Base-by-base conservation (phyloP, 2,888 invertebrate genomes). In the Amblyteles armatorius region DNA sequence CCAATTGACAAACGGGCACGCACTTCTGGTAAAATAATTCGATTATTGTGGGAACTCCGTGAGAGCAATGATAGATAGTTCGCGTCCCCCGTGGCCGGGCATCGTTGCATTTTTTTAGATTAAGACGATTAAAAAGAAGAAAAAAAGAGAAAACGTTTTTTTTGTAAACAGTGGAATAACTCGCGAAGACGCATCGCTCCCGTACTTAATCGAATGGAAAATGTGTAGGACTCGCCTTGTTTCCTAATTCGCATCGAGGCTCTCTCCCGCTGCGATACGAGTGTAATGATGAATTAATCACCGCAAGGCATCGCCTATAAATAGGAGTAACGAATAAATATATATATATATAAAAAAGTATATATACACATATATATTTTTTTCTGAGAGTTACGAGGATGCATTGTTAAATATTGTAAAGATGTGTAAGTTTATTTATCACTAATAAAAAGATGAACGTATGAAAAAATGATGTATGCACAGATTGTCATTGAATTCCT, bases 381-480 rank as follows among this genome's bases (percentile, higher is more conserved):
- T 93, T 93, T 93, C 92, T 90, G 92, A 93, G 90, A 91, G 91
- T 93, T 92, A 90, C 91, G 90, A 92, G 90, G 90, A 88, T 87
- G 92, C 88, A 91, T 93, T 93, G 94, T 94, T 94, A 78, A 85
- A 88, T 87, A 94, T 90, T 93, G 93, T 93, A 93, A 93, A 93
- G 92, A 93, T 92, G 92, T 93, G 93, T 94, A 93, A 93, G 92
- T 93, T 94, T 94, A 94, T 94, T 94, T 94, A 93, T 93, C 93
- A 91, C 93, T 93, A 94, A 94, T 94, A 93, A 94, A 94, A 50
- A 44, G 78, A 80, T 52, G 74, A 83, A 82, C 65, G 82, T 83
- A 83, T 73, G 76, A 82, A 82, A 86, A 82, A 68, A 60, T 19
- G 44, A 48, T 48, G 44, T 48, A 48, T 52, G 5, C 44, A 16